These are phyloP conservation scores for Pelodytes ibericus DNA, from an alignment of 2,797 vertebrate species.

Conservation along the genomic window DNA sequence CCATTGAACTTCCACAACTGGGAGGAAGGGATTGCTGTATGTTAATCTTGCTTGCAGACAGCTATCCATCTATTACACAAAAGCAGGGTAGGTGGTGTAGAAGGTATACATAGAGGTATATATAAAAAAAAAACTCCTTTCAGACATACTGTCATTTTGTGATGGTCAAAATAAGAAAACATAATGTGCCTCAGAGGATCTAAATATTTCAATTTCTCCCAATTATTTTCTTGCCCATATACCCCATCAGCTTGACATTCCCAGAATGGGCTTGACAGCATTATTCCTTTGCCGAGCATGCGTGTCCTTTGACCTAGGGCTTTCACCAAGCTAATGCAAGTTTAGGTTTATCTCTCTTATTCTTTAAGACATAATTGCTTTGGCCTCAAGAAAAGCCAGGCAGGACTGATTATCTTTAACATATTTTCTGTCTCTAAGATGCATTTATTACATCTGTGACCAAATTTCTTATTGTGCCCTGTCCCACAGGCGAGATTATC, in stretches of 20 bases:
- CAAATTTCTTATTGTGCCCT: conserved; percentile 51
- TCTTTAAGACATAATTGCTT: conserved; percentile 55
- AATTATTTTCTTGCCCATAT: conserved; percentile 49
- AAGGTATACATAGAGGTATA: conserved; percentile 9
- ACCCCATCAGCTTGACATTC: conserved; percentile 30
- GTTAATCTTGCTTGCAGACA: conserved; percentile 33
- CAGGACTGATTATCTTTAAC: conserved; percentile 58
- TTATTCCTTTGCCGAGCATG: conserved; percentile 4
- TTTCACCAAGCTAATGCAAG: conserved; percentile 53
- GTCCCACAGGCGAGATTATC: conserved; percentile 40
- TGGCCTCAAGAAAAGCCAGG: conserved; percentile 46
- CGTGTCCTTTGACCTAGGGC: conserved; percentile 32
- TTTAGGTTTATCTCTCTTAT: conserved; percentile 53
- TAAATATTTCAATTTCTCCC: conserved; percentile 50
- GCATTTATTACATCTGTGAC: conserved; percentile 54
- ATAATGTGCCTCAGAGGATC: conserved; percentile 44
- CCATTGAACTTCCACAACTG: conserved; percentile 47
- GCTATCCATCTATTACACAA: conserved; percentile 11
- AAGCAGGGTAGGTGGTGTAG: background rate
- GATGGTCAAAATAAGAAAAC: conserved; percentile 26
- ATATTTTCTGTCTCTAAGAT: conserved; percentile 48
- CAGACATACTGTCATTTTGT: conserved; percentile 35
- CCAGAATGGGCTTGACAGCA: conserved; percentile 31
- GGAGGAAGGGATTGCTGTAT: conserved; percentile 32
- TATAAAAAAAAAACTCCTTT: conserved; percentile 10